phyloP scores from a whole-genome alignment of 2,888 invertebrate genomes.

The Galerucella nymphaeae region DNA sequence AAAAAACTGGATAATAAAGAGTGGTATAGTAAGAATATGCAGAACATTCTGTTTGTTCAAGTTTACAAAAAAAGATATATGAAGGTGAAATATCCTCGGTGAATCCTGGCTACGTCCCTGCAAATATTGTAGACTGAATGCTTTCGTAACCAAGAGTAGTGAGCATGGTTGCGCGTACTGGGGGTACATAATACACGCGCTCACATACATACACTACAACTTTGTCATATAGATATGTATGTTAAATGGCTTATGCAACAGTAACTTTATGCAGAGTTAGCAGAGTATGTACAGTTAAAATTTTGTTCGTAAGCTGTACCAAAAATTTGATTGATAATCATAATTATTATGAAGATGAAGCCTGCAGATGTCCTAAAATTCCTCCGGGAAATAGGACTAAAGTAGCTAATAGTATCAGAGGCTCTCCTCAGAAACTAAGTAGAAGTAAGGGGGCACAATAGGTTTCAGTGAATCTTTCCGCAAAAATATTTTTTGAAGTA shows the following conservation, averaged over 20 bases:
- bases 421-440: too few relatives aligned
- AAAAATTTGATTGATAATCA: not conserved
- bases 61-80: not conserved
- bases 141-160: slow-evolving; percentile 8
- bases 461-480: too few relatives aligned
- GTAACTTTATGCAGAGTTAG: slow-evolving; percentile 49
- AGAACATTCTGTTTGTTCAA: not conserved
- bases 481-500: too few relatives aligned
- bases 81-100: not conserved
- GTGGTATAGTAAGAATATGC: too few relatives aligned
- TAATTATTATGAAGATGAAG: too few relatives aligned
- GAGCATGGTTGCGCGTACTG: not conserved
- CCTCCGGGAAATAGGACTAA: too few relatives aligned
- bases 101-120: not conserved
- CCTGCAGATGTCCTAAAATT: too few relatives aligned
- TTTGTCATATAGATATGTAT: slow-evolving; percentile 61
- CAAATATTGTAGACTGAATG: not conserved
- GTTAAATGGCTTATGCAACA: slow-evolving; percentile 65
- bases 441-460: too few relatives aligned
- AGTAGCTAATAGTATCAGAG: too few relatives aligned
- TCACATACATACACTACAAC: slow-evolving; percentile 50
- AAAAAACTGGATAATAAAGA: too few relatives aligned
- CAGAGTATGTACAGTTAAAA: not conserved
- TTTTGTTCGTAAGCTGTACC: not conserved
- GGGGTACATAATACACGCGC: not conserved